Percentiles rank a stretch among this genome's conserved stretches.
Evolutionary conservation across 2,797 vertebrate genomes (phyloP).

Genomic region (Natrix natrix): DNA sequence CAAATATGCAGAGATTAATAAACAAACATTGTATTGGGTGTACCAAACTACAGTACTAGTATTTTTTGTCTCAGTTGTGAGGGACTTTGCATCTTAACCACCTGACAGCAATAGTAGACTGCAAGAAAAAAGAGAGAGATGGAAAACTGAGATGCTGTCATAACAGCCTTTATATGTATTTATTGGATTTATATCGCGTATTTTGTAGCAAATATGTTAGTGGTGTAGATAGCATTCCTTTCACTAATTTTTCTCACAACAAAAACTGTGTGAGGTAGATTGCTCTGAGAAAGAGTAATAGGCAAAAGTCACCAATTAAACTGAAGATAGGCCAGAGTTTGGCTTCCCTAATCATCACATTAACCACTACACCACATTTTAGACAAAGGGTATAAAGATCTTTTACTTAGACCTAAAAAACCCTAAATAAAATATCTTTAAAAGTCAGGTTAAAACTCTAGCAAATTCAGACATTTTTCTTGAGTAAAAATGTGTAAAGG

Average conservation of each 20-base stretch:
- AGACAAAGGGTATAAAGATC: not conserved
- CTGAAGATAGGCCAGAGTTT: not conserved
- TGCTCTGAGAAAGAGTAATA: not conserved
- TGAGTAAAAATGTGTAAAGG: not conserved
- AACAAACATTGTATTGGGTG: not conserved
- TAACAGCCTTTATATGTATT: not conserved
- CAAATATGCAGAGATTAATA: not conserved
- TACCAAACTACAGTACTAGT: not conserved
- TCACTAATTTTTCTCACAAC: not conserved
- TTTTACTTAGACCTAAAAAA: no score
- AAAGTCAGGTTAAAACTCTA: not conserved
- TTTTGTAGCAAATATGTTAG: not conserved
- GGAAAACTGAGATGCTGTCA: not conserved
- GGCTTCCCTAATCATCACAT: not conserved
- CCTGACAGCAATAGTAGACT: not conserved
- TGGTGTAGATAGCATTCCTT: not conserved
- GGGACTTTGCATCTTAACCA: not conserved
- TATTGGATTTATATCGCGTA: not conserved
- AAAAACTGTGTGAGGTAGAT: not conserved
- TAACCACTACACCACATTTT: not conserved
- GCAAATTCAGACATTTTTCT: not conserved
- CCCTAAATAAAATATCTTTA: no score
- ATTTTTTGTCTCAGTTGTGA: not conserved
- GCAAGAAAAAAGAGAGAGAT: not conserved
- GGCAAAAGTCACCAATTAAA: not conserved